These are phyloP conservation scores for Pollenia labialis DNA, from an alignment of 2,888 invertebrate species.

Conservation along the genomic window DNA sequence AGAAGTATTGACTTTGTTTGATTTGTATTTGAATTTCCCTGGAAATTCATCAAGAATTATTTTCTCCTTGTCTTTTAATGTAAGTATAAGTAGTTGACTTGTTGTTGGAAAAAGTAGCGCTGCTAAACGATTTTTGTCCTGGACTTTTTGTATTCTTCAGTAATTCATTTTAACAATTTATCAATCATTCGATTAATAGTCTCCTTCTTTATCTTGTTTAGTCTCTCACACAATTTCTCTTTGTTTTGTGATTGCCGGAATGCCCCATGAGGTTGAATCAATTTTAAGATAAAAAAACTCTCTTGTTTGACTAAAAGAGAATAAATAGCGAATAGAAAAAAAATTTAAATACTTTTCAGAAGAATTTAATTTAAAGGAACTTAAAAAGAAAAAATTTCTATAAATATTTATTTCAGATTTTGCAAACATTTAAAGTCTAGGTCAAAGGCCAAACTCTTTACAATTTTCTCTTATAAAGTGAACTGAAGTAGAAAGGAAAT, in stretches of 20 bases:
- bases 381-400: no score
- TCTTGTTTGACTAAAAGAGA: not conserved
- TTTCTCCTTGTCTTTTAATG: not conserved
- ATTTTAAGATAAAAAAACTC: not conserved
- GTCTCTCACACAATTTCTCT: not conserved
- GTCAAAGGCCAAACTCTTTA: no score
- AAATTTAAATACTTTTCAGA: no score
- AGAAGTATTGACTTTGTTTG: constrained; percentile 43
- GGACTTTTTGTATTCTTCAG: not conserved
- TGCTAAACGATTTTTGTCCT: not conserved
- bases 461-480: no score
- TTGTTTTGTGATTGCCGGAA: not conserved
- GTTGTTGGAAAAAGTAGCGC: not conserved
- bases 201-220: constrained; percentile 14
- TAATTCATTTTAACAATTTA: constrained; percentile 26
- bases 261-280: not conserved
- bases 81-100: not conserved
- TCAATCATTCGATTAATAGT: constrained; percentile 43
- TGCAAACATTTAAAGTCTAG: no score
- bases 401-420: no score
- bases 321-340: no score
- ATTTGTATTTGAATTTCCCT: constrained; percentile 57
- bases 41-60: constrained; percentile 37
- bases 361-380: no score
- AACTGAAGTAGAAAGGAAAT: no score